These are phyloP conservation scores for Sminthopsis crassicaudata DNA, from an alignment of 2,113 vertebrate species.

Conservation along the genomic window DNA sequence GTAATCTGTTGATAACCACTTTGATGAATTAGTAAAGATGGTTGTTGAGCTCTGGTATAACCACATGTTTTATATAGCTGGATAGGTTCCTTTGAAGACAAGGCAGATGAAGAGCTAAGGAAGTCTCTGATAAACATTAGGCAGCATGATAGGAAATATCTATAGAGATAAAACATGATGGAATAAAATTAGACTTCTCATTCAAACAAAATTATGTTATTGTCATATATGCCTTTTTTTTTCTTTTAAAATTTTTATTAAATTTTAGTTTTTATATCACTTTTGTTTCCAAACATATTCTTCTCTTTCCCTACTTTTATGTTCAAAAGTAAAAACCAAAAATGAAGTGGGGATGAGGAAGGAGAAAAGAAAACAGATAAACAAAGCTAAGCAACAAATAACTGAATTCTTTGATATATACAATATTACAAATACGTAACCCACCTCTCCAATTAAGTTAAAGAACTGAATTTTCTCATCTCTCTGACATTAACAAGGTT, in stretches of 20 bases:
- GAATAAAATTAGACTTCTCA: background rate
- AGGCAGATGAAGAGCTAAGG: background rate
- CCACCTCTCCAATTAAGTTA: background rate
- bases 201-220: background rate
- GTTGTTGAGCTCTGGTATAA: background rate
- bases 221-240: background rate
- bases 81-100: background rate
- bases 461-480: background rate
- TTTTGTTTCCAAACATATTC: background rate
- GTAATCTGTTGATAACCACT: background rate
- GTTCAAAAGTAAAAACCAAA: background rate
- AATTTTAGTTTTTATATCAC: background rate
- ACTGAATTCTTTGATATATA: background rate
- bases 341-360: background rate
- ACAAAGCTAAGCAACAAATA: background rate
- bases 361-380: background rate
- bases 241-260: background rate
- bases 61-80: background rate
- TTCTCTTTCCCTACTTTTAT: background rate
- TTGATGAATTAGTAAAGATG: background rate
- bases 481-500: background rate
- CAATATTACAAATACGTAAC: background rate
- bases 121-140: background rate
- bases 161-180: background rate
- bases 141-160: background rate